Conservation (phyloP, 2,888 invertebrate species). For the Ormyrus rosae region DNA sequence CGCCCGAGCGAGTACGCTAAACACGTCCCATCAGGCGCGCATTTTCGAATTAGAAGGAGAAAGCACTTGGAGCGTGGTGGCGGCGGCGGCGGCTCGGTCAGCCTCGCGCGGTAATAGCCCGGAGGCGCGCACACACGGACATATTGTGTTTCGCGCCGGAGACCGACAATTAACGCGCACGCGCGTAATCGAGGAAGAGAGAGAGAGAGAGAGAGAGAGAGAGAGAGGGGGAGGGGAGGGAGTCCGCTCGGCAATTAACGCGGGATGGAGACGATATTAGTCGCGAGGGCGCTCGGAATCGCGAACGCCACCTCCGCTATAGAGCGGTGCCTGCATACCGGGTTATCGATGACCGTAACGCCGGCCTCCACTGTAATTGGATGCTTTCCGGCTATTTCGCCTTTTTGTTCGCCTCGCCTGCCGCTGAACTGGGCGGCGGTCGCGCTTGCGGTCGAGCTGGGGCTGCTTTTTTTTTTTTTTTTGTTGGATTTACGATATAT, state of each 20-base stretch:
- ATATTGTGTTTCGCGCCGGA: constrained; percentile 1
- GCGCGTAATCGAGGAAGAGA: constrained; percentile 21
- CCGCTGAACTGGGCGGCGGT: too few relatives aligned
- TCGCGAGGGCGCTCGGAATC: constrained; percentile 10
- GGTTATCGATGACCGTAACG: constrained; percentile 36
- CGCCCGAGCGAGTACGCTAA: too few relatives aligned
- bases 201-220: constrained; percentile 1
- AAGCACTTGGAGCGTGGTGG: constrained; percentile 4
- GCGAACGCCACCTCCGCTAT: neutral
- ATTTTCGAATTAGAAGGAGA: constrained; percentile 49
- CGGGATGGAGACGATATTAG: constrained; percentile 34
- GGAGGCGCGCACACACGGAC: neutral
- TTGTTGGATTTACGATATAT: neutral
- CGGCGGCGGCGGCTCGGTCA: neutral
- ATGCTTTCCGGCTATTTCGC: too few relatives aligned
- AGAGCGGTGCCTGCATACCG: neutral
- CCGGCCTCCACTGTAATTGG: too few relatives aligned
- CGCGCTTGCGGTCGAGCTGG: too few relatives aligned
- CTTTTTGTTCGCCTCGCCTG: too few relatives aligned
- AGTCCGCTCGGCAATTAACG: constrained; percentile 30
- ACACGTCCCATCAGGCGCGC: neutral
- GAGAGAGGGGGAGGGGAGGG: neutral
- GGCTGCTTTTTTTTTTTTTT: neutral
- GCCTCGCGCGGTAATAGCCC: neutral
- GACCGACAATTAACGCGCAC: constrained; percentile 28